A percentile compares a stretch with the other conserved stretches of the same genome.
phyloP scores from a whole-genome alignment of 2,888 invertebrate genomes.

The Aplocera efformata region DNA sequence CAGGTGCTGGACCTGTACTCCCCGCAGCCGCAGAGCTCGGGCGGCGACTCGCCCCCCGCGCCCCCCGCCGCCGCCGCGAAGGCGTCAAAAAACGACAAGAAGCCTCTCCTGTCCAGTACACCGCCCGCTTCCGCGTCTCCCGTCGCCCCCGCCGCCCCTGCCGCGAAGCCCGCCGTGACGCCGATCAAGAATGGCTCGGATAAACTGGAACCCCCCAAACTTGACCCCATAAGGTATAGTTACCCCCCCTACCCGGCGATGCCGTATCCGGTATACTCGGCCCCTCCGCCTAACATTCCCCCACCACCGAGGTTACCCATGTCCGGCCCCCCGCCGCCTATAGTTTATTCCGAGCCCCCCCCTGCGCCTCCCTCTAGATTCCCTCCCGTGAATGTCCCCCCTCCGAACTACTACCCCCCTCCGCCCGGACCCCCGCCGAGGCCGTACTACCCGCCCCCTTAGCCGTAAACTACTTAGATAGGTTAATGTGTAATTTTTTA shows the following conservation, averaged over 20 bases:
- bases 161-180: constrained; percentile 45
- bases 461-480: constrained; percentile 41
- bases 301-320: constrained; percentile 64
- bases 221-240: constrained; percentile 54
- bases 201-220: constrained; percentile 55
- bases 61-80: constrained; percentile 64
- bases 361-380: constrained; percentile 50
- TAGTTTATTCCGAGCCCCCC: constrained; percentile 70
- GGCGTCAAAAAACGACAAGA: constrained; percentile 79
- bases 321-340: constrained; percentile 46
- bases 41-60: constrained; percentile 87
- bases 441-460: constrained; percentile 70
- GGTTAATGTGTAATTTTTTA: constrained; percentile 60
- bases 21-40: constrained; percentile 82
- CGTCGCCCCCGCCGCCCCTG: constrained; percentile 57
- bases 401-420: constrained; percentile 61
- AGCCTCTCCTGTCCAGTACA: constrained; percentile 68
- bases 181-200: constrained; percentile 70
- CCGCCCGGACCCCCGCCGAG: constrained; percentile 58
- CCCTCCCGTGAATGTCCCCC: constrained; percentile 63
- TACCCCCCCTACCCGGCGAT: constrained; percentile 58
- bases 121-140: constrained; percentile 75
- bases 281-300: constrained; percentile 54
- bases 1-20: constrained; percentile 93
- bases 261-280: constrained; percentile 67